Conservation (phyloP, 2,888 invertebrate genomes). For the Epinotia demarniana region DNA sequence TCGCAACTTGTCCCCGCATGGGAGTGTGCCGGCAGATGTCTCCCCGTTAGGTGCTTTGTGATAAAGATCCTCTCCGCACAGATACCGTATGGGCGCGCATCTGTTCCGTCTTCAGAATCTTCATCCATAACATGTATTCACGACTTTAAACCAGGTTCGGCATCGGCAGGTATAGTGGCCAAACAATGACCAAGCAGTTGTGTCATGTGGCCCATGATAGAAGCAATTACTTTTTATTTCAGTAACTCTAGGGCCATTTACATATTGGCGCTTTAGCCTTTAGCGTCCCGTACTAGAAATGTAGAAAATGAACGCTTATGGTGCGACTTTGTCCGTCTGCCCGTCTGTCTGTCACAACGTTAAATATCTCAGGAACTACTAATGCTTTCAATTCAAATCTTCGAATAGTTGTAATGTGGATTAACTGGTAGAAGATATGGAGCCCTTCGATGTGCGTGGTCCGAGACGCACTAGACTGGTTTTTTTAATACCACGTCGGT, state of each 20-base stretch:
- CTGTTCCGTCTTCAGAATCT: slow-evolving; percentile 44
- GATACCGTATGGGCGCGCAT: slow-evolving; percentile 42
- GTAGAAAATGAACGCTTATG: too few relatives aligned
- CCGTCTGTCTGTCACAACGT: too few relatives aligned
- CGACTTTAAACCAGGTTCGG: slow-evolving; percentile 16
- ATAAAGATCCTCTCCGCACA: slow-evolving; percentile 52
- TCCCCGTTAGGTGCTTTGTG: slow-evolving; percentile 70
- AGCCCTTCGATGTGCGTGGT: too few relatives aligned
- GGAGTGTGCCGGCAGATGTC: slow-evolving; percentile 64
- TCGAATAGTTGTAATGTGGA: too few relatives aligned
- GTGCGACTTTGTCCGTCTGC: too few relatives aligned
- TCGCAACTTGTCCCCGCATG: slow-evolving; percentile 14
- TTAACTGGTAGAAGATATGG: too few relatives aligned
- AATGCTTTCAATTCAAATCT: too few relatives aligned
- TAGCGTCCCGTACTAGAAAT: too few relatives aligned
- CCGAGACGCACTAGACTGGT: too few relatives aligned
- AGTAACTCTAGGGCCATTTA: not conserved
- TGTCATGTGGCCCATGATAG: not conserved
- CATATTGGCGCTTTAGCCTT: not conserved
- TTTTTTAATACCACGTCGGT: too few relatives aligned
- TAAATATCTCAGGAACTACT: too few relatives aligned
- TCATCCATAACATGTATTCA: slow-evolving; percentile 19
- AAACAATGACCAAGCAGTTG: not conserved
- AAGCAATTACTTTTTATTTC: not conserved
- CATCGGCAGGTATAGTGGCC: not conserved